Evolutionary conservation across 2,797 vertebrate species (phyloP), one percentile per base, ranked within the genome.

Genomic region (Echiichthys vipera): DNA sequence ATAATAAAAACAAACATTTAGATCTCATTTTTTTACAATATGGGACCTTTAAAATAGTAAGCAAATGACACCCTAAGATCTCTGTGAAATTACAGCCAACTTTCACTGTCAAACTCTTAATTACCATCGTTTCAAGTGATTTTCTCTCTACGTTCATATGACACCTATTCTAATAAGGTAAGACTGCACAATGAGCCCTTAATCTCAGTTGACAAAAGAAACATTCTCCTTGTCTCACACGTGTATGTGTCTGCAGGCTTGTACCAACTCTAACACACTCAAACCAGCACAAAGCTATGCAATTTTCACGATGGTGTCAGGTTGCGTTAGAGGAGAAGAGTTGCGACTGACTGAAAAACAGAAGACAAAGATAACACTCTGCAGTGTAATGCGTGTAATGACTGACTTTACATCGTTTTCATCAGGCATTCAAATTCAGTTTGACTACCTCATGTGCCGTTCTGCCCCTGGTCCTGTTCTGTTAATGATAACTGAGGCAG

Each of bases 231-330:
- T 24, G 12, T 20, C 25, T 29, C 24, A 70, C 29, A 55, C 54
- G 24, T 0, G 2, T 0, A 24, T 5, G 4, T 7, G 6, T 37
- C 36, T 40, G 39, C 53, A 63, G 18, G 9, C 51, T 32, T 11
- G 27, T 17, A 17, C 62, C 7, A 27, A 40, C 47, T 25, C 39
- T 25, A 32, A 42, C n/a, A 61, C 20, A 59, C 74, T n/a, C n/a
- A 13, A 30, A 37, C 37, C 43, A 49, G 47, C 66, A 42, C 62
- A 50, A 4, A 40, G 40, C 55, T 18, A 58, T 79, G 62, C 45
- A 80, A 45, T 34, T 71, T 84, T 87, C n/a, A 88, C 75, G 78
- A 75, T 1, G 27, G 81, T 63, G 70, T 76, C 61, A 66, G 57
- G 59, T 45, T 6, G n/a, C 27, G n/a, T 30, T 40, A n/a, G 69